Conservation (phyloP, 2,888 invertebrate species). For the Seira musarum region DNA sequence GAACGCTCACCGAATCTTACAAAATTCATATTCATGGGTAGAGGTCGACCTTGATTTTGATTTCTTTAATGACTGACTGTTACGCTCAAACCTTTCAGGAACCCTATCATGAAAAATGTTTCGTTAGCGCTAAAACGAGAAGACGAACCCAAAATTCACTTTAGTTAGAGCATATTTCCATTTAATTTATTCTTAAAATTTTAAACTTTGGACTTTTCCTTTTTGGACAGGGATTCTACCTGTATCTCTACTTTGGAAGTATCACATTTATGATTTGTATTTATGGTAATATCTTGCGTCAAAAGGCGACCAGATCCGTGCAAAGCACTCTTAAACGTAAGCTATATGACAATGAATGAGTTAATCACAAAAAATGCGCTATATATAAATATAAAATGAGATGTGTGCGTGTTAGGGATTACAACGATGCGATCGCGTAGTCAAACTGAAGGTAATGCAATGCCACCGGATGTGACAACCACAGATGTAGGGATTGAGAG, state of each 20-base stretch:
- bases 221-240: slow-evolving; percentile 90
- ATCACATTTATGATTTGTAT: slow-evolving; percentile 89
- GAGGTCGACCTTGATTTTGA: too few relatives aligned
- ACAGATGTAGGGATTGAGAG: slow-evolving; percentile 50
- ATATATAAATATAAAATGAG: background rate
- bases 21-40: too few relatives aligned
- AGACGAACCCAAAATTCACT: background rate
- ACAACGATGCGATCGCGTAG: slow-evolving; percentile 66
- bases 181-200: too few relatives aligned
- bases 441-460: slow-evolving; percentile 57
- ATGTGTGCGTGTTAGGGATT: slow-evolving; percentile 58
- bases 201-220: background rate
- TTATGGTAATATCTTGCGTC: slow-evolving; percentile 86
- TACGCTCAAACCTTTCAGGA: too few relatives aligned
- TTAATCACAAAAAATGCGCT: background rate
- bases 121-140: too few relatives aligned
- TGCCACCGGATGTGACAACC: slow-evolving; percentile 63
- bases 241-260: slow-evolving; percentile 89
- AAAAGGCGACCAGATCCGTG: slow-evolving; percentile 51
- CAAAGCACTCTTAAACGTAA: slow-evolving; percentile 38
- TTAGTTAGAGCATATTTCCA: background rate
- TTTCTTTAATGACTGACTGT: too few relatives aligned
- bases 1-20: too few relatives aligned
- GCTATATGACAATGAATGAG: background rate
- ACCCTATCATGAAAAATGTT: too few relatives aligned